Conservation (phyloP, 2,888 invertebrate species). For the Antitype chi region DNA sequence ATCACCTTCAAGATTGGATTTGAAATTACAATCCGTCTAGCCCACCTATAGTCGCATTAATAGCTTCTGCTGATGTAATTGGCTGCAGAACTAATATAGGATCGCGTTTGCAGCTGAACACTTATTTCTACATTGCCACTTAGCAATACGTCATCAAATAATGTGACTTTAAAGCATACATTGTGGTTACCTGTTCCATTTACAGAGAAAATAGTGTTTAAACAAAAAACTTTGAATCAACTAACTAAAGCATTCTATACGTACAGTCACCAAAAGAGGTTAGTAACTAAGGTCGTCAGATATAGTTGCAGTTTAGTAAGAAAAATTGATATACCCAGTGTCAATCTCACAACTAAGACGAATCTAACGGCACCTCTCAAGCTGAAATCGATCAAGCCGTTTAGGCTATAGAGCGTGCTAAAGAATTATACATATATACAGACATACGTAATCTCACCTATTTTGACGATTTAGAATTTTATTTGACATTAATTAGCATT, state of each 20-base stretch:
- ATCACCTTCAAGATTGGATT: slow-evolving; percentile 36
- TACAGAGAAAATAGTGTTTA: not conserved
- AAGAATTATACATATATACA: no score
- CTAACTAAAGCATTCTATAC: not conserved
- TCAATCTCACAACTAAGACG: no score
- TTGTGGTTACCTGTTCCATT: not conserved
- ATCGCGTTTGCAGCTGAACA: not conserved
- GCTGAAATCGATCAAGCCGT: no score
- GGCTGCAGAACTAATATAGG: not conserved
- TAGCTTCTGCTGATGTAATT: not conserved
- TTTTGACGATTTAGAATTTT: no score
- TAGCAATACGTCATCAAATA: not conserved
- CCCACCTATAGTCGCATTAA: not conserved
- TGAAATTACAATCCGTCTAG: slow-evolving; percentile 19
- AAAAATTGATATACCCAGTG: no score
- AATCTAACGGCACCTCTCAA: no score
- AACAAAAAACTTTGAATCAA: not conserved
- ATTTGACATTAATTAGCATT: no score
- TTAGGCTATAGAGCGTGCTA: no score
- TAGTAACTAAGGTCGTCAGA: no score
- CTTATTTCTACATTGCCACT: not conserved
- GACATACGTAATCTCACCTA: no score
- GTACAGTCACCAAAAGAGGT: no score
- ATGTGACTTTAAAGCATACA: not conserved
- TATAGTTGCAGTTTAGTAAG: no score